Base-by-base conservation (phyloP, 1,140 invertebrate genomes). In the Gyrodactylus bullatarudis region DNA sequence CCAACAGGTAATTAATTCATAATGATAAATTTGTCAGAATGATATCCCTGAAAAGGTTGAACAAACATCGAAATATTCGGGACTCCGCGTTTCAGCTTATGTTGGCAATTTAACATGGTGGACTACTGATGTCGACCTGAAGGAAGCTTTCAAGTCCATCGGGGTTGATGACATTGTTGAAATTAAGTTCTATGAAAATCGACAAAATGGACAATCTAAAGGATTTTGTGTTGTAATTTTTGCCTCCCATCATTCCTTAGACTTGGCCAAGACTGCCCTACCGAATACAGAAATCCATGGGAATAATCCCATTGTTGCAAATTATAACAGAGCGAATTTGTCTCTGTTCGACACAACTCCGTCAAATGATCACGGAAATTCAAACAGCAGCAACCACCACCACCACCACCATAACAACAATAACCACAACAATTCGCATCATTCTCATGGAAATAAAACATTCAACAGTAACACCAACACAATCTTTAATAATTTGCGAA, bases 181-280 rank as follows among this genome's bases (percentile, higher is more conserved):
- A 79, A 90, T 98, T 20, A 97, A 97, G 82, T 99, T 99, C 82
- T 95, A 96, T 83, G 94, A 99, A 82, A 98, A 99, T 83, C 85
- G 94, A 77, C 88, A 89, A 19, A 99, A 99, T 84, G 95, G 95
- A 25, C 94, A 98, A 80, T 95, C 91, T 0, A 98, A 98, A 84
- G 95, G 95, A 22, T 81, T 80, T 79, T 79, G 79, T 1, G 76
- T 79, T 22, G 78, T 81, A 21, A 76, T 79, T 1, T 76, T 81
- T 2, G 78, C 77, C 0, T 95, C 91, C 0, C 93, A 98, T 77
- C 84, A 85, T 75, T 95, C 92, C 75, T 86, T 91, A 77, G 85
- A 89, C 75, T 83, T 87, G 74, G 87, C 91, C 68, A 86, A 97
- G 84, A 93, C 98, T 73, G 86, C 89, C 75, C 82, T 98, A 68